Conservation (phyloP, 2,113 vertebrate species). For the Spheniscus mendiculus region DNA sequence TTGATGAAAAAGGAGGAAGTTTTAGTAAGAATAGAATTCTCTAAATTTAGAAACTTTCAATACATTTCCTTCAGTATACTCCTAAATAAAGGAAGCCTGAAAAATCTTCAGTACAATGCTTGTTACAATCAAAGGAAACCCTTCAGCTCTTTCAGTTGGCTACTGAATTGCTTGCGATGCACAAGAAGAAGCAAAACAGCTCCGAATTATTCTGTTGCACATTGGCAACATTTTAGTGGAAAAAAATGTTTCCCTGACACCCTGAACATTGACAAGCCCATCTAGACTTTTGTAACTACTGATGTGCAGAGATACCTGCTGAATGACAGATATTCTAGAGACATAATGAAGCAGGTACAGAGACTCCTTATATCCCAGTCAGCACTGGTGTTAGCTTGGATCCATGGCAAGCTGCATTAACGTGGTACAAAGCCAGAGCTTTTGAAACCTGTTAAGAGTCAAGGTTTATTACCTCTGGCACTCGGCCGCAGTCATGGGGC, state of each 20-base stretch:
- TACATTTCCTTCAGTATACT: background rate
- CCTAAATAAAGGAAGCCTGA: background rate
- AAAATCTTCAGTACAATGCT: background rate
- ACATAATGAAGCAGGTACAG: background rate
- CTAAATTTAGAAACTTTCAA: slow-evolving; percentile 3
- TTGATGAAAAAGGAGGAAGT: background rate
- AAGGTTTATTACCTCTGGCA: background rate
- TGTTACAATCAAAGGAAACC: background rate
- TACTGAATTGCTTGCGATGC: background rate
- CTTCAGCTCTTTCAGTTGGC: background rate
- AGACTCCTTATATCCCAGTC: background rate
- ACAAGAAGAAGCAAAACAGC: background rate
- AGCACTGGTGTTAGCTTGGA: background rate
- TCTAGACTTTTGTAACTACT: background rate
- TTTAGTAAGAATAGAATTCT: background rate
- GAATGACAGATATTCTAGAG: background rate
- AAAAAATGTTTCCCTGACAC: background rate
- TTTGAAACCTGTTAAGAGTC: background rate
- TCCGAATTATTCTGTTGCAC: accelerated
- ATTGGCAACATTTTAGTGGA: background rate
- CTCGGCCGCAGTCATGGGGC: background rate
- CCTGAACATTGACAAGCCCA: background rate
- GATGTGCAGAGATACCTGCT: background rate
- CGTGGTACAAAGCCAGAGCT: background rate
- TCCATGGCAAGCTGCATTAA: background rate